Percentiles rank a stretch among this genome's conserved stretches.
Evolutionary conservation across 2,888 invertebrate genomes (phyloP).

Genomic region (Eupithecia subumbrata): DNA sequence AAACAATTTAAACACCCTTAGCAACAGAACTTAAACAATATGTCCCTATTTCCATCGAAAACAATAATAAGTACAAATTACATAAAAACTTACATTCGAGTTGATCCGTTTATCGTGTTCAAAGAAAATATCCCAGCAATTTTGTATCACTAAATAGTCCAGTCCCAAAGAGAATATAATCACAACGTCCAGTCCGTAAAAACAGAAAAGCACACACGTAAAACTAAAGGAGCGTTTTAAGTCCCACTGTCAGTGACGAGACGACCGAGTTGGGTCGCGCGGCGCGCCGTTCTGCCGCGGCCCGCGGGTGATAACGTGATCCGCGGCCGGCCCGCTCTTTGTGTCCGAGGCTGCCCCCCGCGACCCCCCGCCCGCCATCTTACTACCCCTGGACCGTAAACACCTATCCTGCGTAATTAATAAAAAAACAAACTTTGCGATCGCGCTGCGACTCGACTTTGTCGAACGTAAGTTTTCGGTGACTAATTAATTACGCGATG

Average conservation of each 20-base stretch:
- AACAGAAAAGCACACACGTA: constrained; percentile 6
- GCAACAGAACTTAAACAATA: background rate
- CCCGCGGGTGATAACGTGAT: constrained; percentile 54
- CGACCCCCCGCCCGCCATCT: constrained; percentile 57
- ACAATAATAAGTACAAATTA: constrained; percentile 10
- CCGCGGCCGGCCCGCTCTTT: constrained; percentile 78
- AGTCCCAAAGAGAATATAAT: constrained; percentile 38
- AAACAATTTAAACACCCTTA: background rate
- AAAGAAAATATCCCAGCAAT: constrained; percentile 74
- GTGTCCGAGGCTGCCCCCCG: constrained; percentile 79
- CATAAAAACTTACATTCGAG: constrained; percentile 73
- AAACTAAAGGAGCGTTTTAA: constrained; percentile 4
- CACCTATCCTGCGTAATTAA: constrained; percentile 66
- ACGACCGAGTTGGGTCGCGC: constrained; percentile 74
- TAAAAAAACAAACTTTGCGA: constrained; percentile 46
- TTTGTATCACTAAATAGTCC: constrained; percentile 56
- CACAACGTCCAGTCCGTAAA: background rate
- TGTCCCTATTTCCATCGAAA: background rate
- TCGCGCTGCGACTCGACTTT: background rate
- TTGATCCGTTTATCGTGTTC: constrained; percentile 78
- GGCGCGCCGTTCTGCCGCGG: constrained; percentile 74
- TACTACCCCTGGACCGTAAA: constrained; percentile 60
- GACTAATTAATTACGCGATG: background rate
- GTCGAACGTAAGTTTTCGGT: background rate
- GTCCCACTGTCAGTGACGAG: constrained; percentile 55